Conservation (phyloP, 1,140 invertebrate genomes). For the Pachyrhynchus sulphureomaculatus region DNA sequence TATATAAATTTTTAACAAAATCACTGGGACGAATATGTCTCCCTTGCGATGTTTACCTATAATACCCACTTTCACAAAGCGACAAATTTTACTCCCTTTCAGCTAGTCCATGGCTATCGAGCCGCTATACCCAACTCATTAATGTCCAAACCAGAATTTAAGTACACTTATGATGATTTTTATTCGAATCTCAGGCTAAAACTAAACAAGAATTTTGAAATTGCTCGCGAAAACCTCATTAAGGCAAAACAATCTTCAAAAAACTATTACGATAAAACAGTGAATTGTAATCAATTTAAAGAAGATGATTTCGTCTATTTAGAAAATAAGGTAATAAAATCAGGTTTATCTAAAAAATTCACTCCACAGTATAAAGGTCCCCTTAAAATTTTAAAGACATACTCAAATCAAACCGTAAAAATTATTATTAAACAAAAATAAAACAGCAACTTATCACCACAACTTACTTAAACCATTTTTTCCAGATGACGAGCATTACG, state of each 20-base stretch:
- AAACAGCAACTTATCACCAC: slow-evolving; percentile 27
- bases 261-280: slow-evolving; percentile 42
- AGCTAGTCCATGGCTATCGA: slow-evolving; percentile 52
- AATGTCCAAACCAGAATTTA: slow-evolving; percentile 30
- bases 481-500: slow-evolving; percentile 18
- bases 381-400: slow-evolving; percentile 26
- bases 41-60: no score
- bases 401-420: slow-evolving; percentile 22
- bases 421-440: slow-evolving; percentile 29
- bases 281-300: slow-evolving; percentile 29
- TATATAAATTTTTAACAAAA: no score
- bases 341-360: slow-evolving; percentile 29
- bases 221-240: slow-evolving; percentile 43
- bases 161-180: no score
- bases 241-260: slow-evolving; percentile 42
- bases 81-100: no score
- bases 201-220: slow-evolving; percentile 39
- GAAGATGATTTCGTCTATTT: slow-evolving; percentile 32
- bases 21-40: no score
- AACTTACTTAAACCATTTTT: slow-evolving; percentile 31
- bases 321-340: slow-evolving; percentile 17
- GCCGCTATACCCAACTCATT: slow-evolving; percentile 36
- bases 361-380: slow-evolving; percentile 30
- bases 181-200: slow-evolving; percentile 42
- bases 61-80: no score